Evolutionary conservation across 2,113 vertebrate species (phyloP), one percentile per base, ranked within the genome.

Genomic region (Tamias sibiricus): DNA sequence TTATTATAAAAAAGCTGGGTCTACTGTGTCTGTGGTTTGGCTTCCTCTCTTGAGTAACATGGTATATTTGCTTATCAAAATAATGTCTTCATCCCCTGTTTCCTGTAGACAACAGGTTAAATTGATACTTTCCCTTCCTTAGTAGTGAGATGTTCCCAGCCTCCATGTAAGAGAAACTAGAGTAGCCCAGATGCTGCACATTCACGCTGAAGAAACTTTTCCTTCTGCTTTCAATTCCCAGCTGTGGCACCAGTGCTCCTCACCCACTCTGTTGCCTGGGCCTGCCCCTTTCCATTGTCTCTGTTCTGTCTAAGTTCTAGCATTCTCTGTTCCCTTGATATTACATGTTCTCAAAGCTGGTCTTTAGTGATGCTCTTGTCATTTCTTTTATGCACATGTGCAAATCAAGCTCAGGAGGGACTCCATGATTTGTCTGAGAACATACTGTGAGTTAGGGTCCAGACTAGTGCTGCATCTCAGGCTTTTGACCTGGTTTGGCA

Each of bases 21-120:
- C 40, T 13, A 1, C 40, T 71, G n/a, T 86, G 42, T 66, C 82
- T 93, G 42, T 92, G 77, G 6, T 71, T 86, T 77, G 79, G 62
- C 85, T 49, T 68, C 32, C 44, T 94, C 42, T 88, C 28, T 68
- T 20, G 37, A 85, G 32, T 57, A 62, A 54, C 7, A 1, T 62
- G 76, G 28, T 64, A 19, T 1, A 13, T 90, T 77, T 76, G 19
- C 32, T 81, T 79, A 32, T 49, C 74, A 40, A 19, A 82, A 40
- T 5, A 57, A 16, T 44, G 11, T 81, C 47, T 49, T 40, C 24
- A 37, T 32, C 37, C 12, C 52, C 52, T 37, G 2, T 72, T 72
- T 47, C 44, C 44, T 2, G 0, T 52, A 83, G 92, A 82, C 69
- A 17, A 42, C 47, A 74, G 30, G 52, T 69, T 68, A 52, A 19